Evolutionary conservation across 2,113 vertebrate species (phyloP).

Genomic region (Festucalex cinctus): DNA sequence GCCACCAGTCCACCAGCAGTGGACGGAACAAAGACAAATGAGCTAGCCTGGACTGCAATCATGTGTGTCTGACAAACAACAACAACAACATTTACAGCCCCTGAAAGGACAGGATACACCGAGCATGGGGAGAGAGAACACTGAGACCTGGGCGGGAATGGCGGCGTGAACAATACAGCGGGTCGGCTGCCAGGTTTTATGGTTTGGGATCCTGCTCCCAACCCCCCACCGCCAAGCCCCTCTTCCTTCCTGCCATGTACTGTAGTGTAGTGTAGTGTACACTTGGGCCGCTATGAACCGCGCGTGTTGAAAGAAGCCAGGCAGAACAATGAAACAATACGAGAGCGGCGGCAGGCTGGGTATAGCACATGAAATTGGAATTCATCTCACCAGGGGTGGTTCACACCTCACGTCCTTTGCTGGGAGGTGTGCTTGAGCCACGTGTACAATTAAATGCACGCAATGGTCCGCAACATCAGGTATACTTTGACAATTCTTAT

Average conservation of each 20-base stretch:
- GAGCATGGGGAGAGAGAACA: conserved; percentile 54
- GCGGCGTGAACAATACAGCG: conserved; percentile 71
- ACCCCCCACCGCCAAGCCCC: conserved; percentile 67
- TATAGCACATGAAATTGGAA: conserved; percentile 19
- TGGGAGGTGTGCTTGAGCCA: conserved; percentile 6
- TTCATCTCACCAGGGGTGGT: conserved; percentile 23
- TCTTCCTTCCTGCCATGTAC: conserved; percentile 78
- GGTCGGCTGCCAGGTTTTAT: conserved; percentile 72
- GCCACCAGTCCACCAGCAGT: conserved; percentile 29
- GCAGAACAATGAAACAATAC: conserved; percentile 74
- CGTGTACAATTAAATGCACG: background rate
- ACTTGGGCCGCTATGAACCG: conserved; percentile 64
- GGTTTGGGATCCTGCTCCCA: conserved; percentile 66
- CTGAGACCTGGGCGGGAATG: conserved; percentile 59
- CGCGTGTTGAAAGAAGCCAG: conserved; percentile 49
- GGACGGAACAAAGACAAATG: conserved; percentile 51
- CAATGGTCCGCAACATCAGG: background rate
- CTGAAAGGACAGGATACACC: conserved; percentile 69
- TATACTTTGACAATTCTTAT: background rate
- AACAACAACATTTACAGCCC: conserved; percentile 60
- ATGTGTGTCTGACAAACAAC: conserved; percentile 50
- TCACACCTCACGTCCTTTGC: conserved; percentile 22
- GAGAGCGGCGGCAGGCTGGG: conserved; percentile 25
- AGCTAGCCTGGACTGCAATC: conserved; percentile 34
- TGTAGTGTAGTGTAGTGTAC: conserved; percentile 77